Conservation (phyloP, 2,888 invertebrate genomes). For the Anticlea derivata region DNA sequence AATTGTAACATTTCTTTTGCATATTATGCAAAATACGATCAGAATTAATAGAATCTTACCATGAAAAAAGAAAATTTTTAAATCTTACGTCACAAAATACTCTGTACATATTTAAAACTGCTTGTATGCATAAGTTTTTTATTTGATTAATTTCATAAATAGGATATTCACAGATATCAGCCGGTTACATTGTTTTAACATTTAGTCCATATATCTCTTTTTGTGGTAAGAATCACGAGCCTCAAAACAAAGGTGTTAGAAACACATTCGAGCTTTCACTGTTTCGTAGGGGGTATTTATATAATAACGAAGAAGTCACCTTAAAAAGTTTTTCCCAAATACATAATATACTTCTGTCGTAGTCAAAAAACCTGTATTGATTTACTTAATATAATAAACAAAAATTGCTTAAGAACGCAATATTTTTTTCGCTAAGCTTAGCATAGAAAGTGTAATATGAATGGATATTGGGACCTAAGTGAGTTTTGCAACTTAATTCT, state of each 20-base stretch:
- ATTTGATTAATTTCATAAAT: too few relatives aligned
- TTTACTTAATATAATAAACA: too few relatives aligned
- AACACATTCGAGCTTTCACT: slow-evolving; percentile 77
- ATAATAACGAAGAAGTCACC: slow-evolving; percentile 16
- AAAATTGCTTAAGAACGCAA: not conserved
- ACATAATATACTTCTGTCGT: slow-evolving; percentile 5
- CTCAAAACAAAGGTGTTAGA: slow-evolving; percentile 73
- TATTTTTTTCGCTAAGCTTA: slow-evolving; percentile 10
- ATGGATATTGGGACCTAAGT: slow-evolving; percentile 68
- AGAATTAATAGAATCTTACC: slow-evolving; percentile 26
- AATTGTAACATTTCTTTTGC: slow-evolving; percentile 29
- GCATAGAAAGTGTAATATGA: slow-evolving; percentile 42
- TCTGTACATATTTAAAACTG: too few relatives aligned
- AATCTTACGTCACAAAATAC: too few relatives aligned
- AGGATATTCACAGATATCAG: too few relatives aligned
- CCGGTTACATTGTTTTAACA: not conserved
- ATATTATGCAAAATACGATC: slow-evolving; percentile 35
- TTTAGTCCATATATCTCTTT: slow-evolving; percentile 3
- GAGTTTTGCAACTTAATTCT: slow-evolving; percentile 35
- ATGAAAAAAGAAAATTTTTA: slow-evolving; percentile 12
- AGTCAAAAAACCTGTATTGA: slow-evolving; percentile 9
- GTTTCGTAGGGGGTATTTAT: slow-evolving; percentile 25
- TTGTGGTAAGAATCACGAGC: slow-evolving; percentile 40
- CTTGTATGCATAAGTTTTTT: too few relatives aligned
- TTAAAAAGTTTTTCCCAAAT: slow-evolving; percentile 5